These are phyloP conservation scores for Heteropelma amictum DNA, from an alignment of 2,888 invertebrate species.

Conservation along the genomic window DNA sequence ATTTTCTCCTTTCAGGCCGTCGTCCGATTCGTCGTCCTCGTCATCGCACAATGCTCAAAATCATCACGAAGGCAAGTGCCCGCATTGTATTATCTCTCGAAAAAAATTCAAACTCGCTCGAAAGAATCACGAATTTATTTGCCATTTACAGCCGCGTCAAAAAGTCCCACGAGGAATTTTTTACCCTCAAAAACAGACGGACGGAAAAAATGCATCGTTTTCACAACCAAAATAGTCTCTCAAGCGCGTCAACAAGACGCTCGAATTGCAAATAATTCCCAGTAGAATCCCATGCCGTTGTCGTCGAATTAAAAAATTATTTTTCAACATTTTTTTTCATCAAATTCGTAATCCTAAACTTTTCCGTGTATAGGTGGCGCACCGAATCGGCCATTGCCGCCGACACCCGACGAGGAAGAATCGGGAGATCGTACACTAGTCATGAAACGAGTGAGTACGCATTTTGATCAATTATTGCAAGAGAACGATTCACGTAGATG, in stretches of 20 bases:
- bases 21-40: slow-evolving; percentile 74
- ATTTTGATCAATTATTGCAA: slow-evolving; percentile 59
- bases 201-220: too few relatives aligned
- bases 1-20: slow-evolving; percentile 79
- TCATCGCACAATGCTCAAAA: slow-evolving; percentile 75
- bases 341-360: neutral
- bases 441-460: slow-evolving; percentile 90
- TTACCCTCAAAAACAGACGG: neutral
- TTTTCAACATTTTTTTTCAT: too few relatives aligned
- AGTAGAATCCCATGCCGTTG: too few relatives aligned
- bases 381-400: slow-evolving; percentile 95
- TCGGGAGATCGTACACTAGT: slow-evolving; percentile 93
- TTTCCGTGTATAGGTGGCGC: slow-evolving; percentile 81
- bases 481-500: slow-evolving; percentile 58
- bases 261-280: too few relatives aligned
- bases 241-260: too few relatives aligned
- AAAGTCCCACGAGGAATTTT: too few relatives aligned
- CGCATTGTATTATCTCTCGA: neutral
- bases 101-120: neutral
- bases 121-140: too few relatives aligned
- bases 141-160: too few relatives aligned
- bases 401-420: slow-evolving; percentile 96
- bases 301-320: neutral
- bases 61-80: slow-evolving; percentile 75
- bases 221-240: too few relatives aligned